phyloP scores from a whole-genome alignment of 2,888 invertebrate species.

The Drosophila macrospina region DNA sequence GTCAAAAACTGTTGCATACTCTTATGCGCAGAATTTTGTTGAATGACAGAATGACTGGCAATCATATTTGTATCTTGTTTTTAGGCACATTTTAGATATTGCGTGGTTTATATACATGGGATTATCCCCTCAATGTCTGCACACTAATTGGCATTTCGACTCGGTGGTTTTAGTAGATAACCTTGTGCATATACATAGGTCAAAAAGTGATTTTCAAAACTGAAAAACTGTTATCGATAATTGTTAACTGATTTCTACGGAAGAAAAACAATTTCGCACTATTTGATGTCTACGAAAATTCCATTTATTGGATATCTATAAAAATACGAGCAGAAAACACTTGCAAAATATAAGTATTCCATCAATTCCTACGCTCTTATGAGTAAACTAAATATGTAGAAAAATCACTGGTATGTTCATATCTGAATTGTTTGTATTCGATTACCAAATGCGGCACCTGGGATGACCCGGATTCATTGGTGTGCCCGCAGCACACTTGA shows the following conservation, averaged over 20 bases:
- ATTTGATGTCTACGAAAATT: constrained; percentile 16
- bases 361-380: constrained; percentile 19
- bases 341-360: constrained; percentile 35
- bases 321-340: constrained; percentile 44
- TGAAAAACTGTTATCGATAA: no score
- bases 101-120: no score
- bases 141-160: background rate
- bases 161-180: background rate
- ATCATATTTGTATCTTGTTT: no score
- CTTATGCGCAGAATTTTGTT: no score
- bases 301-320: constrained; percentile 50
- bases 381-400: constrained; percentile 43
- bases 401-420: constrained; percentile 67
- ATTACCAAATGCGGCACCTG: constrained; percentile 87
- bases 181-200: background rate
- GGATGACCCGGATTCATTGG: constrained; percentile 86
- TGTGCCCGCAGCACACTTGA: constrained; percentile 86
- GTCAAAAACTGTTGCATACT: constrained; percentile 32
- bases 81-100: no score
- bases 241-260: no score
- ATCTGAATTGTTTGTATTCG: background rate
- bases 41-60: no score
- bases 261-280: background rate
- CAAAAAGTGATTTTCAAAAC: background rate
- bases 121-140: no score